Base-by-base conservation (phyloP, 2,797 vertebrate genomes). In the Sebastes matsubarae region DNA sequence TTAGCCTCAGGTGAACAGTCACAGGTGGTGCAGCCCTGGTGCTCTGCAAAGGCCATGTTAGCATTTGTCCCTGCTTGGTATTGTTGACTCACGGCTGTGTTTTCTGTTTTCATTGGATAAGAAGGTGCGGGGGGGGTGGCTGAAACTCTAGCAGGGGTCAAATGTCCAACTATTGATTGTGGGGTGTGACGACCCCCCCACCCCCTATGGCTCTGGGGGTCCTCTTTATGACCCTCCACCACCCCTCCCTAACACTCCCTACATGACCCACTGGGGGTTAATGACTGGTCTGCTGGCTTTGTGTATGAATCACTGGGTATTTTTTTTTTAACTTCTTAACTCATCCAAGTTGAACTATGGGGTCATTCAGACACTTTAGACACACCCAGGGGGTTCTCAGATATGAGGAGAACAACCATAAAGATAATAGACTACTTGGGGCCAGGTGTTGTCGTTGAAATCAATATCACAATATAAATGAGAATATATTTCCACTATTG, bases 111-210 rank as follows among this genome's bases (percentile, higher is more conserved):
- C 76, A 87, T 93, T 92, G 89, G 89, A 84, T 71, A 72, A 90
- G 83, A 84, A 46, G 79, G 52, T 67, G 57, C 68, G 13, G 57
- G 68, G 68, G 69, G 80, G 72, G 77, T 11, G 63, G 75, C n/a
- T 87, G 85, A 87, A 94, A 89, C 82, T 86, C 76, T 64, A 88
- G 86, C 75, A 59, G 87, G 86, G 91, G 91, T 94, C 91, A 93
- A 88, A 93, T 87, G 87, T 94, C 88, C 83, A 87, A 67, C 90
- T 77, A 92, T 93, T 96, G 89, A 94, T 94, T 91, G 84, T 75
- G 27, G 84, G 82, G 85, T 85, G 86, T 91, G 90, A 88, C 70
- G 29, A 84, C 85, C 80, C 71, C n/a, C 18, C 1, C 6, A 3
- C 84, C 73, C 71, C 71, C 82, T 46, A 42, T 68, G 76, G 77